A percentile compares a stretch with the other conserved stretches of the same genome.
These are phyloP conservation scores for Podilymbus podiceps DNA, from an alignment of 2,113 vertebrate species.

Conservation along the genomic window DNA sequence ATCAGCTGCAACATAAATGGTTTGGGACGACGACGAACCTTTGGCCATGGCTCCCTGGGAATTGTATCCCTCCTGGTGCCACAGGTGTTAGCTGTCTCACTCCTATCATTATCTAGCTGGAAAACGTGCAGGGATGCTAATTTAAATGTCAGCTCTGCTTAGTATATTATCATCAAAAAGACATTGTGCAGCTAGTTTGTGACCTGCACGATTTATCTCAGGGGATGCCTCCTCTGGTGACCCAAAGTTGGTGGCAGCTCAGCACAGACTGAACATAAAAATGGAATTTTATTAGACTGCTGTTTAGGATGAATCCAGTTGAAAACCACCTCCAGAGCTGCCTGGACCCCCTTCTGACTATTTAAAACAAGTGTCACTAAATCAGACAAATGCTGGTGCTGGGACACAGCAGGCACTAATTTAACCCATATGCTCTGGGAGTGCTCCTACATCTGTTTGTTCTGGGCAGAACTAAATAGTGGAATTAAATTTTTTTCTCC, in stretches of 20 bases:
- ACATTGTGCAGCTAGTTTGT: background rate
- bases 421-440: slow-evolving; percentile 67
- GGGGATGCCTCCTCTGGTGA: background rate
- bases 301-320: slow-evolving; percentile 41
- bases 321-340: slow-evolving; percentile 45
- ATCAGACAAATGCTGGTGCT: slow-evolving; percentile 50
- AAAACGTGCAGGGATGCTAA: slow-evolving; percentile 42
- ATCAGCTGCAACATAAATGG: background rate
- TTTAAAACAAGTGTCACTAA: slow-evolving; percentile 57
- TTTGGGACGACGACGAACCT: slow-evolving; percentile 24
- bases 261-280: background rate
- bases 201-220: background rate
- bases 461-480: slow-evolving; percentile 26
- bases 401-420: slow-evolving; percentile 61
- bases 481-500: background rate
- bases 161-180: slow-evolving; percentile 27
- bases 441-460: slow-evolving; percentile 46
- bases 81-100: slow-evolving; percentile 32
- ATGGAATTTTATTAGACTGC: slow-evolving; percentile 24
- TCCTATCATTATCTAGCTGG: slow-evolving; percentile 32
- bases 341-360: slow-evolving; percentile 20
- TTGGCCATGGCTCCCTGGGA: background rate
- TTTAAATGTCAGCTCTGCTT: slow-evolving; percentile 56
- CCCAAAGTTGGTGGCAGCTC: background rate
- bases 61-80: background rate